phyloP scores from a whole-genome alignment of 2,888 invertebrate genomes.

The Barypeithes pellucidus region DNA sequence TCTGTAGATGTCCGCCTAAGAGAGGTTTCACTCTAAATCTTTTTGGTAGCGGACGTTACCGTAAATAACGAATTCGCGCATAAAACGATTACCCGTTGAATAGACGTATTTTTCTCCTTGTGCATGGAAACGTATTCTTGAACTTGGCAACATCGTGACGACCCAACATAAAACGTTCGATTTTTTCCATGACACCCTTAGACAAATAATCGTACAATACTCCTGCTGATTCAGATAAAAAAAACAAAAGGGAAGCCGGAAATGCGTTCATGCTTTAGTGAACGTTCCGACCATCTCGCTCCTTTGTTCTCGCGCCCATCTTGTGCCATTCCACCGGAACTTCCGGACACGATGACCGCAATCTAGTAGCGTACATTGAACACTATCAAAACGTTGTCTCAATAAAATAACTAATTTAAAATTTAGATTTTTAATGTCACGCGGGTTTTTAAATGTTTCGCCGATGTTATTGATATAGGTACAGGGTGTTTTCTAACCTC shows the following conservation, averaged over 20 bases:
- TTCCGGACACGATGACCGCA: conserved; percentile 57
- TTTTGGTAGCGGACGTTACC: too few species aligned
- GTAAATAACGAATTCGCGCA: too few species aligned
- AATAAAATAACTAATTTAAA: neutral
- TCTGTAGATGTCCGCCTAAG: too few species aligned
- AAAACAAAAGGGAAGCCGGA: conserved; percentile 55
- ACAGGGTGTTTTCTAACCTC: too few species aligned
- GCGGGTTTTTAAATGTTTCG: neutral
- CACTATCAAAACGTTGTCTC: conserved; percentile 8
- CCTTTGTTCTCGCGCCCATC: conserved; percentile 53
- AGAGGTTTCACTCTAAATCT: too few species aligned
- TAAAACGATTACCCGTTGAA: too few species aligned
- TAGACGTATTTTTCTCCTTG: too few species aligned
- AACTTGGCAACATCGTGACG: too few species aligned
- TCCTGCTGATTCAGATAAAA: conserved; percentile 34
- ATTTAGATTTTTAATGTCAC: too few species aligned
- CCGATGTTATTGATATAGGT: too few species aligned
- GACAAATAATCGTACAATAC: conserved; percentile 32
- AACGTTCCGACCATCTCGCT: conserved; percentile 53
- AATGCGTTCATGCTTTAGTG: conserved; percentile 55
- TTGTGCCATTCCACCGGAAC: conserved; percentile 56
- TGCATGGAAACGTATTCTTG: too few species aligned
- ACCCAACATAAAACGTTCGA: neutral
- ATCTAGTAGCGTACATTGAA: conserved; percentile 35
- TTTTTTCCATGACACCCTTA: conserved; percentile 30